Evolutionary conservation across 2,797 vertebrate genomes (phyloP), one percentile per base, ranked within the genome.

Genomic region (Crax fasciolata): DNA sequence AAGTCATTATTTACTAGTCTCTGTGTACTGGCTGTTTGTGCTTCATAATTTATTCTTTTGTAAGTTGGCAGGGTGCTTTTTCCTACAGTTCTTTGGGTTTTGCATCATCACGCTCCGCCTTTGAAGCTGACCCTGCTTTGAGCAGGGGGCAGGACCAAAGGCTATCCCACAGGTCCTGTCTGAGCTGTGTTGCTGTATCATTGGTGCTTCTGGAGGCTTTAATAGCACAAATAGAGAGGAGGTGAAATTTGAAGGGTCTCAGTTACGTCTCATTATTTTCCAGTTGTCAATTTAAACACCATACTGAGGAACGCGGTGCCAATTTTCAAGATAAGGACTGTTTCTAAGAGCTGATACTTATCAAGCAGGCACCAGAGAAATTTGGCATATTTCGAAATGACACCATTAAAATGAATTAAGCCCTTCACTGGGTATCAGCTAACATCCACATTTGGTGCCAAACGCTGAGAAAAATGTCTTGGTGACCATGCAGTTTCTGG

Each of bases 371-470:
- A 80, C 39, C 74, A 74, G 59, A 85, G 58, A 74, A 93, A 95
- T 66, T 24, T 85, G 70, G 74, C 72, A 44, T 87, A 32, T 83
- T 95, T 62, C 91, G 63, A 75, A 92, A 44, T 48, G 39, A 10
- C 10, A 8, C 78, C 54, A 81, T 75, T 83, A 78, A 95, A 97
- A 94, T 84, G 94, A 91, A 94, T 92, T 17, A 90, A 82, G 48
- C 43, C 65, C 65, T 90, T 91, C 10, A 6, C 52, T 4, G 4
- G 46, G 39, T 48, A 77, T 82, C 76, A 89, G 49, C 70, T 91
- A 73, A 75, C 46, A 61, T 72, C 46, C 55, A 65, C 46, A 11
- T 49, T 81, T 78, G 70, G 21, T 92, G 85, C 58, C 91, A 94
- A 83, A 70, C n/a, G 24, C 66, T 51, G 74, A 82, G 66, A 66